Percentiles rank a stretch among this genome's conserved stretches.
Conservation (phyloP, 2,797 vertebrate genomes). For the Chelon labrosus region DNA sequence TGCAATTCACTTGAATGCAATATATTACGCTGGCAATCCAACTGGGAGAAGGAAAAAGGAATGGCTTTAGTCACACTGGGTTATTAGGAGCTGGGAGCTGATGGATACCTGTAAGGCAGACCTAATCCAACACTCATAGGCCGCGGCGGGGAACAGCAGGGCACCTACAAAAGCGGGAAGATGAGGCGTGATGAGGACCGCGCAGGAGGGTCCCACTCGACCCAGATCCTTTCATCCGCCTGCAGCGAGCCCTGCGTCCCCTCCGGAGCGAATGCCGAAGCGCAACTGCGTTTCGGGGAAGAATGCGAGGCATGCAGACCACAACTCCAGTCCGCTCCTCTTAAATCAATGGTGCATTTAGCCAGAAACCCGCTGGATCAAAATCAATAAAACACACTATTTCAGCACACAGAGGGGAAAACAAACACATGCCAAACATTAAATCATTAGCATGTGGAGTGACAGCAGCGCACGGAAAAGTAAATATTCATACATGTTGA, state of each 20-base stretch:
- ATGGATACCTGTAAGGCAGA: constrained; percentile 69
- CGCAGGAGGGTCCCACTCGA: constrained; percentile 39
- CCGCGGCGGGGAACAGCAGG: constrained; percentile 49
- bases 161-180: constrained; percentile 36
- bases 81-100: constrained; percentile 66
- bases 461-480: constrained; percentile 40
- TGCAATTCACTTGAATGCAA: constrained; percentile 78
- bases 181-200: constrained; percentile 52
- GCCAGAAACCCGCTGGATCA: constrained; percentile 59
- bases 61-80: constrained; percentile 72
- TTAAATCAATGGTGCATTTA: constrained; percentile 78
- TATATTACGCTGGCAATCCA: constrained; percentile 69
- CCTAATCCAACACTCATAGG: constrained; percentile 58
- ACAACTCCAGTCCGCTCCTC: constrained; percentile 64
- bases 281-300: constrained; percentile 59
- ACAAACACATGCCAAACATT: constrained; percentile 64
- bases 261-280: constrained; percentile 35
- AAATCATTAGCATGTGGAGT: constrained; percentile 67
- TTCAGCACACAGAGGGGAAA: constrained; percentile 50
- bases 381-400: constrained; percentile 75
- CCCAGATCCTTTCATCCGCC: constrained; percentile 58
- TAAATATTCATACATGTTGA: constrained; percentile 40
- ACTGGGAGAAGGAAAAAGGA: constrained; percentile 53
- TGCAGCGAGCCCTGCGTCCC: constrained; percentile 40
- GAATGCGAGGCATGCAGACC: constrained; percentile 72